These are phyloP conservation scores for Triplophysa tibetana DNA, from an alignment of 2,113 vertebrate species.

Conservation along the genomic window DNA sequence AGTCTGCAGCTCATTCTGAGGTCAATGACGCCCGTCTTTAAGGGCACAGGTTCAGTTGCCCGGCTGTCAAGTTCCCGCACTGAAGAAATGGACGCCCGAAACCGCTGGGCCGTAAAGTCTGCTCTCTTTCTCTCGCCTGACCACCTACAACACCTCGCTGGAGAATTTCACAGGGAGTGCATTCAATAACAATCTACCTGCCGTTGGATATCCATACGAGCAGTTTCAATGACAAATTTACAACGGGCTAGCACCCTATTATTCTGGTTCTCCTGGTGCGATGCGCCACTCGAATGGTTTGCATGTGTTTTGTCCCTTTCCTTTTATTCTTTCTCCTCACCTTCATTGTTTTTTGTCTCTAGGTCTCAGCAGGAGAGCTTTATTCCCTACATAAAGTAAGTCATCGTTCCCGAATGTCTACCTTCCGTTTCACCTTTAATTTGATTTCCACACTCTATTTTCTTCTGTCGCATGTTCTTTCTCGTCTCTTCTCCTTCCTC, in stretches of 20 bases:
- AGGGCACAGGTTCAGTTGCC: constrained; percentile 68
- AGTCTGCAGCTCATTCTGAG: constrained; percentile 65
- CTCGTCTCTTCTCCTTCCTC: constrained; percentile 15
- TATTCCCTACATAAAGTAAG: constrained; percentile 23
- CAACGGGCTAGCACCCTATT: constrained; percentile 17
- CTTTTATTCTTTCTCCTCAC: constrained; percentile 28
- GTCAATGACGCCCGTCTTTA: constrained; percentile 72
- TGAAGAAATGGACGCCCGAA: constrained; percentile 55
- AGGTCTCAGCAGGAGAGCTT: constrained; percentile 4
- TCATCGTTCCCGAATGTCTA: constrained; percentile 27
- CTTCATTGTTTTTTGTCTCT: constrained; percentile 26
- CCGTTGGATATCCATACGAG: constrained; percentile 25
- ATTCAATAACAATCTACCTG: constrained; percentile 49
- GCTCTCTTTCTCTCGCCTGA: background rate
- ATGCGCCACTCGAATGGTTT: constrained; percentile 8
- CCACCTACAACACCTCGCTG: constrained; percentile 18
- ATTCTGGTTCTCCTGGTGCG: constrained; percentile 33
- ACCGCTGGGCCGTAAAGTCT: constrained; percentile 50
- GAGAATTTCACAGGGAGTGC: constrained; percentile 32
- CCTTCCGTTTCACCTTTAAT: constrained; percentile 41
- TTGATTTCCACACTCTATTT: constrained; percentile 47
- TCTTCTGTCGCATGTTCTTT: constrained; percentile 60
- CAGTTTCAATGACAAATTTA: constrained; percentile 33
- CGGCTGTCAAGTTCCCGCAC: constrained; percentile 59
- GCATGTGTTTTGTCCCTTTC: constrained; percentile 3